Evolutionary conservation across 2,797 vertebrate species (phyloP).

Genomic region (Acipenser transmontanus): DNA sequence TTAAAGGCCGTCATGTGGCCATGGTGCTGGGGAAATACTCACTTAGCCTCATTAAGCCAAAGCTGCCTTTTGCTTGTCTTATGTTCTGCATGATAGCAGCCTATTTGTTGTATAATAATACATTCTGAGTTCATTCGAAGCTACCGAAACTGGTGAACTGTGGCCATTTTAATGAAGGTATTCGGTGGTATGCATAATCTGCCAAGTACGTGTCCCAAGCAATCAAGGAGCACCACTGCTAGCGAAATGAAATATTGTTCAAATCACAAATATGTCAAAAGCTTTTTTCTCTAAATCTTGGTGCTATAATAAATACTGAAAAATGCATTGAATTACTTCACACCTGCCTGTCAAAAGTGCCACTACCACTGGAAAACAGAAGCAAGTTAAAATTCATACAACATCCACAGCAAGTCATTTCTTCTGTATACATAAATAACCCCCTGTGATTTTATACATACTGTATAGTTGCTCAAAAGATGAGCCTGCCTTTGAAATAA

Average conservation of each 20-base stretch:
- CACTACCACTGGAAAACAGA: no score
- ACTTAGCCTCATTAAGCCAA: constrained; percentile 90
- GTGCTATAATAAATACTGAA: no score
- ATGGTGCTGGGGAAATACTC: constrained; percentile 71
- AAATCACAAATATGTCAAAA: constrained; percentile 73
- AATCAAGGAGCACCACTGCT: constrained; percentile 74
- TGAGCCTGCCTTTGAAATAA: no score
- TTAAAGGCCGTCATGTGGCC: constrained; percentile 65
- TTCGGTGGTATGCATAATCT: constrained; percentile 75
- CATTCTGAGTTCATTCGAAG: constrained; percentile 75
- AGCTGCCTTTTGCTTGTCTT: constrained; percentile 74
- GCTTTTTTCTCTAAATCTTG: constrained; percentile 44
- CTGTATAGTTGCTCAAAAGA: no score
- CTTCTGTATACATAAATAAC: no score
- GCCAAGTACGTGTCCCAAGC: constrained; percentile 70
- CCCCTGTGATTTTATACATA: no score
- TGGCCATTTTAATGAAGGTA: constrained; percentile 87
- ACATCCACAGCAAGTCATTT: no score
- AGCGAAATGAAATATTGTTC: constrained; percentile 79
- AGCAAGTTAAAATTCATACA: no score
- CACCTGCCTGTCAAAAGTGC: no score
- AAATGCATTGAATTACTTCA: no score
- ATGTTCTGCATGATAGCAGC: constrained; percentile 81
- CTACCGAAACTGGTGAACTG: constrained; percentile 77
- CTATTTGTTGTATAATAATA: constrained; percentile 91